Evolutionary conservation across 2,113 vertebrate species (phyloP), one percentile per base, ranked within the genome.

Genomic region (Phrynosoma blainvillii): DNA sequence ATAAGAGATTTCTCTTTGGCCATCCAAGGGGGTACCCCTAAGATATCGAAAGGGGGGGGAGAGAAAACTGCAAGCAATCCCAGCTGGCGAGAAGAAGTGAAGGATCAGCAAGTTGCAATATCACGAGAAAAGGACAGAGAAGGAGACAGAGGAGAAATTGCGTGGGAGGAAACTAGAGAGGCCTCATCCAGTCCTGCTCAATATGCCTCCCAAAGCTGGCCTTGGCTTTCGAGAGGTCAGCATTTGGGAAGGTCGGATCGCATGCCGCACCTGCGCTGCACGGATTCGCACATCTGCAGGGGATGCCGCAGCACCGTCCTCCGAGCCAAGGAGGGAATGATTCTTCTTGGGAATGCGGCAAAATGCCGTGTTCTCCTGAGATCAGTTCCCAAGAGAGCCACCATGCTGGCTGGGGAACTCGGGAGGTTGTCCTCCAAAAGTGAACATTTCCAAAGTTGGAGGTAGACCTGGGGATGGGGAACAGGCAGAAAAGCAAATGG

Each of bases 211-310:
- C 9, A 40, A 4, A 62, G 32, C 3, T 25, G 62, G 80, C 80
- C 80, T 66, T 66, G 62, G 32, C 20, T 68, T 66, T 66, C 13
- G 32, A 59, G 80, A 81, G 80, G 80, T 83, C 82, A n/a, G 82
- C 66, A 14, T 52, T 71, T 83, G 40, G 18, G 40, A 70, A 47
- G 42, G 82, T 16, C 65, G 2, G 36, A 42, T 40, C 11, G 23
- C 25, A 66, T 2, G 12, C 23, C 5, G 65, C 81, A 68, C 81
- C 81, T 42, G 23, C 36, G 4, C 12, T 5, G 2, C 36, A 30
- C 10, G 42, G 82, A 52, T 70, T 18, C 40, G 30, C 65, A n/a
- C 40, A 11, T 10, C 40, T 30, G 82, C 82, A 52, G 42, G 52
- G 66, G 40, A 82, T 5, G 3, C 59, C 21, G 4, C 10, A 20